These are phyloP conservation scores for Mylabris phalerata DNA, from an alignment of 1,140 invertebrate species.

Conservation along the genomic window DNA sequence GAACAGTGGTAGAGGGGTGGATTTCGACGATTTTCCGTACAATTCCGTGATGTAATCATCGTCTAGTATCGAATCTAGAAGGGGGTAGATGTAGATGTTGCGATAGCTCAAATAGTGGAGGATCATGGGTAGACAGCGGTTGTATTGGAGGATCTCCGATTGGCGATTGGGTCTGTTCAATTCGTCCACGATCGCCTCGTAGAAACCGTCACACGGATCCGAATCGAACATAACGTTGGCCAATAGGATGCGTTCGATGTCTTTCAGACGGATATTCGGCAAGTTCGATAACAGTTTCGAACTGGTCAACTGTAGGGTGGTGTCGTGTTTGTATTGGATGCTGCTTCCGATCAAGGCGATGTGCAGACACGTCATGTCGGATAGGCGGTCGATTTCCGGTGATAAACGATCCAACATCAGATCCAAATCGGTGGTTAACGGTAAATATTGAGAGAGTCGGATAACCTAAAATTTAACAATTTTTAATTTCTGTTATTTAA, in stretches of 20 bases:
- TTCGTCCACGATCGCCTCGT: conserved; percentile 18
- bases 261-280: conserved; percentile 49
- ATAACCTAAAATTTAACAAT: conserved; percentile 19
- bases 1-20: conserved; percentile 45
- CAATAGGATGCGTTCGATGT: conserved; percentile 53
- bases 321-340: conserved; percentile 36
- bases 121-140: conserved; percentile 40
- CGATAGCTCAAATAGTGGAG: conserved; percentile 45
- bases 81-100: conserved; percentile 46
- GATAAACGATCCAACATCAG: conserved; percentile 22
- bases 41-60: not conserved
- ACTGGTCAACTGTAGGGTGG: conserved; percentile 3
- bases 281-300: conserved; percentile 26
- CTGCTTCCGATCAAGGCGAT: conserved; percentile 47
- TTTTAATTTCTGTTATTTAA: no score
- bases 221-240: conserved; percentile 47
- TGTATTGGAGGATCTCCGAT: conserved; percentile 45
- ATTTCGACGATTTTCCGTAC: conserved; percentile 18
- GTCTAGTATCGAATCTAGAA: conserved; percentile 36
- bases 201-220: conserved; percentile 39
- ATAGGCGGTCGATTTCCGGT: conserved; percentile 42
- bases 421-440: conserved; percentile 14
- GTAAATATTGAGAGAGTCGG: conserved; percentile 17
- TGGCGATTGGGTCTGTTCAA: conserved; percentile 26
- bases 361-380: conserved; percentile 45